Base-by-base conservation (phyloP, 2,888 invertebrate genomes). In the Amblyjoppa fuscipennis region DNA sequence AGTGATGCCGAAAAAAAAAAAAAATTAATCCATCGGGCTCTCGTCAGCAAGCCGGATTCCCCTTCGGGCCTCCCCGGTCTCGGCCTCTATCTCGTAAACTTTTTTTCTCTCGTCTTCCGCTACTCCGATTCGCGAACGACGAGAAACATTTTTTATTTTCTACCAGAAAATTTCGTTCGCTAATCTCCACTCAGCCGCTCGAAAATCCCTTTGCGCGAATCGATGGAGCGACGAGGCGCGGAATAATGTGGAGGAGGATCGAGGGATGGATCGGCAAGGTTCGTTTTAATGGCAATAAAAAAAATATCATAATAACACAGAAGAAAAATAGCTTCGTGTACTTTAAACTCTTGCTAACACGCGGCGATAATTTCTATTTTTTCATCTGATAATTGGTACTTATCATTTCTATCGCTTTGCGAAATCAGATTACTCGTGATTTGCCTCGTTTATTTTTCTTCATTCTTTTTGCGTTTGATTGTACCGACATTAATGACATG, bases 101-200 rank as follows among this genome's bases (percentile, higher is more conserved):
- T 45, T 45, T 73, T 78, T 53, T 49, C 38, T 64, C 49, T 70
- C 34, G 13, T 45, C 49, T 28, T 38, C 7, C 64, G 11, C 49
- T n/a, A n/a, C 49, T 34, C 28, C 51, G 31, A 20, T 61, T n/a
- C 25, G 25, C 41, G 31, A 74, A 20, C 68, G 66, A 68, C 45
- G 73, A 68, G 74, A 74, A 81, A 74, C 45, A 79, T 74, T 38
- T 81, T 41, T 34, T 34, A 20, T 20, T 34, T 34, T 2, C 34
- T 68, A 74, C 59, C 64, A 69, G 73, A 34, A 82, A 77, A 71
- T 82, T 31, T 66, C 41, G 51, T 77, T 61, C 71, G 61, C 71
- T 82, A 82, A 82, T 76, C 70, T 64, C 64, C 53, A 71, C 64
- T 76, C 64, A 64, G 51, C 38, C 64, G 61, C 31, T 28, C 68